These are phyloP conservation scores for Coregonus suidteri DNA, from an alignment of 2,797 vertebrate genomes.

Conservation along the genomic window DNA sequence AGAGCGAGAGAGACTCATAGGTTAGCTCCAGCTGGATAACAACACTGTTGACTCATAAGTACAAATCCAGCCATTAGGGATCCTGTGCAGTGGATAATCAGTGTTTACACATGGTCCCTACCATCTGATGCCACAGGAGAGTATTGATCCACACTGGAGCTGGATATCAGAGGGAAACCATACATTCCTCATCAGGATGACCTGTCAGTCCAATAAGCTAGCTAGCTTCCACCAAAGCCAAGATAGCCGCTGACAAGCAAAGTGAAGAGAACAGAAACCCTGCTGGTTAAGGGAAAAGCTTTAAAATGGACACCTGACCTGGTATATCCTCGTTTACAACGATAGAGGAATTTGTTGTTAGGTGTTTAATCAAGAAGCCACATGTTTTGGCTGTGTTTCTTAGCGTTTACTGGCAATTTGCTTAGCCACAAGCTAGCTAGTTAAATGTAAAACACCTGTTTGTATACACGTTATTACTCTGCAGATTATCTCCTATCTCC, in stretches of 20 bases:
- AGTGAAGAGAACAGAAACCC: constrained; percentile 38
- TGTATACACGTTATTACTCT: not conserved
- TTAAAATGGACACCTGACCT: not conserved
- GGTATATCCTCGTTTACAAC: not conserved
- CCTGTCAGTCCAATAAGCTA: constrained; percentile 47
- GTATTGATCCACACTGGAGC: constrained; percentile 59
- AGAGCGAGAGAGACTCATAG: not conserved
- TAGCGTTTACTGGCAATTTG: not conserved
- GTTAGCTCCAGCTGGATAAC: constrained; percentile 13
- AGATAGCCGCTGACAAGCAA: constrained; percentile 35
- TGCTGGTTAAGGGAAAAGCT: not conserved
- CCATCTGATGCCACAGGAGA: constrained; percentile 70
- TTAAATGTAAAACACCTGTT: not conserved
- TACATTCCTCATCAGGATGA: constrained; percentile 63
- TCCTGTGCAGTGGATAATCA: constrained; percentile 64
- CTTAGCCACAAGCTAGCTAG: not conserved
- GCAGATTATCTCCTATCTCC: not conserved
- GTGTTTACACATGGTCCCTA: constrained; percentile 44
- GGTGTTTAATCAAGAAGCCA: not conserved
- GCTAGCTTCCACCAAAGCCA: constrained; percentile 23
- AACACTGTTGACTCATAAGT: constrained; percentile 66
- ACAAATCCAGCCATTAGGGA: constrained; percentile 70
- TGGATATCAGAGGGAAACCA: constrained; percentile 47
- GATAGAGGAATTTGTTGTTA: not conserved
- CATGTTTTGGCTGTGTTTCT: not conserved